Percentiles rank a stretch among this genome's conserved stretches.
These are phyloP conservation scores for Mimas tiliae DNA, from an alignment of 2,888 invertebrate species.

Conservation along the genomic window DNA sequence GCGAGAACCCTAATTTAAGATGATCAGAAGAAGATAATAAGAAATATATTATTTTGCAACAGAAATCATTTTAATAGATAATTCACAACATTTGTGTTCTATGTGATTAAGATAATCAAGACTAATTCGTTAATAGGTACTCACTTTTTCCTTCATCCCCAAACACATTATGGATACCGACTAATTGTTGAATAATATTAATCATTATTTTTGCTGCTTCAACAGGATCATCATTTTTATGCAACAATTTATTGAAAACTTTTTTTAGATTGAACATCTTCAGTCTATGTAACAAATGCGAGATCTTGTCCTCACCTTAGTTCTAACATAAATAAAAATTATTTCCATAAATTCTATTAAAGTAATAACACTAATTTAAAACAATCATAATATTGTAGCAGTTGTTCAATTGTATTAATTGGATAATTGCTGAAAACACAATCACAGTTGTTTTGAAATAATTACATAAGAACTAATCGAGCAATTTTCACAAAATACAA, in stretches of 20 bases:
- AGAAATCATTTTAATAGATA: no score
- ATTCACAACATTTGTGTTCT: no score
- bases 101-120: no score
- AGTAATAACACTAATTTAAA: background rate
- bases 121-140: conserved; percentile 29
- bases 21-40: no score
- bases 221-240: conserved; percentile 48
- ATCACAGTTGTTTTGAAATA: background rate
- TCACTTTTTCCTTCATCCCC: conserved; percentile 53
- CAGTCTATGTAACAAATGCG: background rate
- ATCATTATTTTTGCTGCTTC: conserved; percentile 53
- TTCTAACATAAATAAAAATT: background rate
- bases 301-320: no score
- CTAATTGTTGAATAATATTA: conserved; percentile 52
- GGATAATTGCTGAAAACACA: background rate
- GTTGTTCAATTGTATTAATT: background rate
- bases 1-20: no score
- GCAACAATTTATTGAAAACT: background rate
- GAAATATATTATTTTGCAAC: no score
- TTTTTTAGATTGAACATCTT: background rate
- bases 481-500: background rate
- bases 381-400: background rate
- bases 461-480: conserved; percentile 1
- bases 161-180: conserved; percentile 60
- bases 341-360: background rate